Evolutionary conservation across 2,113 vertebrate species (phyloP), one percentile per base, ranked within the genome.

Genomic region (Mola mola): DNA sequence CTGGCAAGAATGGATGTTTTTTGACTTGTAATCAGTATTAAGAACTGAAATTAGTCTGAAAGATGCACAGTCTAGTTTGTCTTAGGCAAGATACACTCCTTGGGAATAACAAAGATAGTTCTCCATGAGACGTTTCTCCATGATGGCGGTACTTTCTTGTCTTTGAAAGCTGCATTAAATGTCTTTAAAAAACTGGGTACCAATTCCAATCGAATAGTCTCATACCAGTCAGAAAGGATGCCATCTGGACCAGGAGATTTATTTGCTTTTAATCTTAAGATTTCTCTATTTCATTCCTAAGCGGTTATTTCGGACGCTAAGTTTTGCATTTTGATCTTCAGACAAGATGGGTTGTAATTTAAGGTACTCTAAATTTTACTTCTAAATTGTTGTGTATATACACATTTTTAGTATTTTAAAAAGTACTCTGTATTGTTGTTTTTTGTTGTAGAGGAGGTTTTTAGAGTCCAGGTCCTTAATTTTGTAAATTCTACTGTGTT

Each of bases 401-500:
- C n/a, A n/a, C n/a, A 21, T 24, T 20, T 44, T 22, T 44, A 44
- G 12, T 44, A 24, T 21, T 44, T 44, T 44, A 20, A 22, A 44
- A 44, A 4, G 21, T 20, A 1, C 2, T 20, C 4, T 44, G 42
- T 12, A 44, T 44, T n/a, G n/a, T 22, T 44, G 19, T 11, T 8
- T 12, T 12, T 22, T 16, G 7, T 44, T 44, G 21, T 12, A 3
- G n/a, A n/a, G n/a, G n/a, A 6, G 5, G 2, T 44, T 22, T 44
- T 44, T 20, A 20, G 12, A 2, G n/a, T 22, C 11, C 11, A 20
- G 42, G 21, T 44, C 17, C 13, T 13, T 44, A 4, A 44, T 44
- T 44, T 44, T 44, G 4, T 44, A 44, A 11, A 44, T 44, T 12
- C 19, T 44, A 44, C 9, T 24, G 12, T 44, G 42, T 22, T 44